Evolutionary conservation across 2,888 invertebrate species (phyloP), one percentile per base, ranked within the genome.

Genomic region (Sceliomorpha sp.): DNA sequence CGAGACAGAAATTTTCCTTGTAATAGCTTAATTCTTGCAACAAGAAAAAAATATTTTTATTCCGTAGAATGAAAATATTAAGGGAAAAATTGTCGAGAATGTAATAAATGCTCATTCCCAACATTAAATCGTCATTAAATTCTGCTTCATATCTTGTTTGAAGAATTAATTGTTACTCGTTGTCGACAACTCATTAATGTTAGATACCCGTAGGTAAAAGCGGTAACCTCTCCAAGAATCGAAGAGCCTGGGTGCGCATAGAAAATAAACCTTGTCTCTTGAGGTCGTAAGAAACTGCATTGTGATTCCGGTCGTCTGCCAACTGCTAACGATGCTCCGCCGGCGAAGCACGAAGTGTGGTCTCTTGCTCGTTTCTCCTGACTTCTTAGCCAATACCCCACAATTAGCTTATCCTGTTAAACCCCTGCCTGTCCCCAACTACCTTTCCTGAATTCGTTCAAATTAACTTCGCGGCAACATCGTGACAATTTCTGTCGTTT

Each of bases 401-500:
- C 88, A 88, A 88, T 88, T 88, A 88, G 86, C 88, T 87, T 87
- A 88, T 88, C 85, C 88, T 86, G 82, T 88, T 88, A 87, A 87
- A 86, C 83, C 80, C 80, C 78, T 75, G 81, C 75, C 78, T 78
- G 78, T 78, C 79, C 70, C 48, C 58, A 50, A 48, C 51, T 75
- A 76, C 69, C 80, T 78, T 80, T 76, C 75, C 77, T 81, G 80
- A 87, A 86, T 88, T 86, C 86, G 83, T 88, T 86, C 83, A 82
- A 86, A 82, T 84, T 83, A 82, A 84, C 82, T 79, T 81, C 76
- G 70, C 81, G 70, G 59, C 72, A 68, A 64, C 72, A 74, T 76
- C 74, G 74, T 77, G 76, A 81, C 79, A 78, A 71, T 78, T 78
- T 82, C 75, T 74, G 67, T 55, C 68, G 44, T 67, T 58, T 73